These are phyloP conservation scores for Eremophila alpestris DNA, from an alignment of 2,797 vertebrate genomes.

Conservation along the genomic window DNA sequence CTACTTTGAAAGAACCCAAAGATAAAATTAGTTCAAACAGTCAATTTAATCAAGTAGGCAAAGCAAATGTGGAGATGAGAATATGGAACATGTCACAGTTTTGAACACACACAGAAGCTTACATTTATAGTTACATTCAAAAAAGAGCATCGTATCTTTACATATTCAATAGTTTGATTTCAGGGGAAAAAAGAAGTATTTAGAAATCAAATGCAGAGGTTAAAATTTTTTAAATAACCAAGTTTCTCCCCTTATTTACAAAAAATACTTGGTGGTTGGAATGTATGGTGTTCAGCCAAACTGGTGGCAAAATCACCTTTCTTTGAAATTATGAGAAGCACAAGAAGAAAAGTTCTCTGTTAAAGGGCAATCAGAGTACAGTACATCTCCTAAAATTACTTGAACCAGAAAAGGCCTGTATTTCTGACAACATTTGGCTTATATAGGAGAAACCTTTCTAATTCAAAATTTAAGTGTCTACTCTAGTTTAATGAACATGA, in stretches of 20 bases:
- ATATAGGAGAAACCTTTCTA: neutral
- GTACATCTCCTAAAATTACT: neutral
- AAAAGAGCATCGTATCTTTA: neutral
- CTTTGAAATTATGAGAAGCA: neutral
- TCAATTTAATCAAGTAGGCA: neutral
- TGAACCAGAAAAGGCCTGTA: neutral
- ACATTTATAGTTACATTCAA: neutral
- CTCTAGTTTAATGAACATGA: neutral
- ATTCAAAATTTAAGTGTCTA: neutral
- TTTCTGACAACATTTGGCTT: neutral
- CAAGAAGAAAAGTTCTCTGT: neutral
- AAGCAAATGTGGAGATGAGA: neutral
- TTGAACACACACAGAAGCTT: neutral
- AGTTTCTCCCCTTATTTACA: neutral
- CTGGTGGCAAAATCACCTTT: neutral
- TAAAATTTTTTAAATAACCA: fast-evolving
- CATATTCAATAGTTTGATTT: neutral
- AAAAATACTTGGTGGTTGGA: neutral
- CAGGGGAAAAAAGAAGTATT: neutral
- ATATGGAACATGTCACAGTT: neutral
- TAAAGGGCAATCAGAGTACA: neutral
- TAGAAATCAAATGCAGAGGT: neutral
- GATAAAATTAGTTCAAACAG: neutral
- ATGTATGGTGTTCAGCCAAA: neutral
- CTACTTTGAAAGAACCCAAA: neutral